Evolutionary conservation across 1,140 invertebrate genomes (phyloP).

Genomic region (Phymastichus coffea): DNA sequence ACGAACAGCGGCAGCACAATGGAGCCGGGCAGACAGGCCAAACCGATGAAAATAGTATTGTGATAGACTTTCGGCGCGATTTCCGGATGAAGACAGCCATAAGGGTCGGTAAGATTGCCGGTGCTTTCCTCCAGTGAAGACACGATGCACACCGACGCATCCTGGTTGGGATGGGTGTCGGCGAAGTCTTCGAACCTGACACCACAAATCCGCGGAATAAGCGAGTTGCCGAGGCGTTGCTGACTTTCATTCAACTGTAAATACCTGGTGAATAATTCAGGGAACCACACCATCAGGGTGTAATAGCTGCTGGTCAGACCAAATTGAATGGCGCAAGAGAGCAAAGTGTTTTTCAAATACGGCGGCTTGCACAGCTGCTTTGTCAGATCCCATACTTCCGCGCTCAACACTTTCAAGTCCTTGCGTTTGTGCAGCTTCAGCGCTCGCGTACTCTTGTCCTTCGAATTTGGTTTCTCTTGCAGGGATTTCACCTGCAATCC

Average conservation of each 20-base stretch:
- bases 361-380: conserved; percentile 68
- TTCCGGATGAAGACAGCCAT: conserved; percentile 30
- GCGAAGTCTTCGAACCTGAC: conserved; percentile 73
- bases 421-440: conserved; percentile 63
- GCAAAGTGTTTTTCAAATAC: conserved; percentile 68
- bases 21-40: conserved; percentile 73
- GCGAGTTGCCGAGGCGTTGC: too few relatives aligned
- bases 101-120: conserved; percentile 47
- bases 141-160: conserved; percentile 72
- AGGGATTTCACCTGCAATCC: conserved; percentile 65
- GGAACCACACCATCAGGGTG: conserved; percentile 83
- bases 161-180: conserved; percentile 60
- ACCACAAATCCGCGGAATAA: neutral
- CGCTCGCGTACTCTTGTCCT: conserved; percentile 54
- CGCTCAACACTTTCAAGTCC: conserved; percentile 64
- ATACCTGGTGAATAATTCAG: conserved; percentile 67
- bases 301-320: conserved; percentile 78
- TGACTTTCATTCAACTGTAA: neutral
- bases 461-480: conserved; percentile 64
- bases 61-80: conserved; percentile 68
- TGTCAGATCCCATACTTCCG: conserved; percentile 68
- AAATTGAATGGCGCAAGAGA: conserved; percentile 73
- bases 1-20: conserved; percentile 72
- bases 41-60: conserved; percentile 71
- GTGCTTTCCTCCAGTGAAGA: conserved; percentile 53